phyloP scores from a whole-genome alignment of 2,113 vertebrate genomes.

The Sorex araneus region DNA sequence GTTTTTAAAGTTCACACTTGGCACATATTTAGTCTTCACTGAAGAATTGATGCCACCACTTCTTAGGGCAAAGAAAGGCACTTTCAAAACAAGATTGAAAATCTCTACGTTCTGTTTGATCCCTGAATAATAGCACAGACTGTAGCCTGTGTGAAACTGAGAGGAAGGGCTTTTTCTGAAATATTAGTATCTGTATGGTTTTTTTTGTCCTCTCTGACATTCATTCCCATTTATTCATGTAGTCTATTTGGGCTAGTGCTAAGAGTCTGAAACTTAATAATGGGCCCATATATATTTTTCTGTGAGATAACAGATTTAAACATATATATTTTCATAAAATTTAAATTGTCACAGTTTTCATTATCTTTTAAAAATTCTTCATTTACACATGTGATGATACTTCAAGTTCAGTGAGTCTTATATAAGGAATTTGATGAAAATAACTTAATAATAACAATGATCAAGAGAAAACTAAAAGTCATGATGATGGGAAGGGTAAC shows the following conservation, averaged over 20 bases:
- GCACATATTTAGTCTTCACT: slow-evolving; percentile 17
- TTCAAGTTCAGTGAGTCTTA: no score
- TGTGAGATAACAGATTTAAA: neutral
- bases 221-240: neutral
- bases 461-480: no score
- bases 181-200: neutral
- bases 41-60: neutral
- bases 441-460: no score
- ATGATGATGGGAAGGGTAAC: no score
- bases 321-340: neutral
- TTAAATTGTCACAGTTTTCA: neutral
- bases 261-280: neutral
- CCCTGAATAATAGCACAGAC: neutral
- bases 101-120: neutral
- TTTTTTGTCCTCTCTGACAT: neutral
- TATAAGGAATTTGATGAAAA: no score
- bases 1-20: slow-evolving; percentile 71
- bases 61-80: neutral
- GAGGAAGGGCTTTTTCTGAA: neutral
- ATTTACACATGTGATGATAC: no score
- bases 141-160: neutral
- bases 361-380: neutral
- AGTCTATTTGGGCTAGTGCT: neutral
- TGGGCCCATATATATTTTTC: neutral
- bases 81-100: neutral